Conservation (phyloP, 2,797 vertebrate genomes). For the Diglossa cyanea region DNA sequence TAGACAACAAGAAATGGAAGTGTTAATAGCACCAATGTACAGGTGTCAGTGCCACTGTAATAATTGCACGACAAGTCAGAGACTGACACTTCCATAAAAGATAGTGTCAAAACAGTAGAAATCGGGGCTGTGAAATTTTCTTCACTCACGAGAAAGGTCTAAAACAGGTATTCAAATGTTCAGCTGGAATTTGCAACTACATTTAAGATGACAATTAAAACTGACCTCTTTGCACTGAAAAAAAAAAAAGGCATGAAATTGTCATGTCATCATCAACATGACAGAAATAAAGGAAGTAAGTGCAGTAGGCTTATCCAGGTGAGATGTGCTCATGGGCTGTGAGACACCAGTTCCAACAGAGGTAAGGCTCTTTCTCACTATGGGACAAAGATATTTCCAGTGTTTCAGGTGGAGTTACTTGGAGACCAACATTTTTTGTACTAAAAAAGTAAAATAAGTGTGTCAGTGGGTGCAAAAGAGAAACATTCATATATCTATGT, state of each 20-base stretch:
- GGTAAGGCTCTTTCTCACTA: not conserved
- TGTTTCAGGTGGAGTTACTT: not conserved
- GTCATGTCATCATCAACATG: not conserved
- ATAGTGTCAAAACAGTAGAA: slow-evolving; percentile 45
- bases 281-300: not conserved
- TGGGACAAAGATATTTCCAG: not conserved
- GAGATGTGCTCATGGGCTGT: not conserved
- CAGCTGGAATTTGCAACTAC: not conserved
- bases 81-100: slow-evolving; percentile 33
- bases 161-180: not conserved
- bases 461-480: not conserved
- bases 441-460: not conserved
- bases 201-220: slow-evolving; percentile 12
- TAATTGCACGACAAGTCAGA: slow-evolving; percentile 33
- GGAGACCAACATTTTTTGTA: not conserved
- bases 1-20: slow-evolving; percentile 24
- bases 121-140: slow-evolving; percentile 12
- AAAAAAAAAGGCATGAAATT: not conserved
- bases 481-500: not conserved
- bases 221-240: not conserved
- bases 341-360: not conserved
- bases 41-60: slow-evolving; percentile 47
- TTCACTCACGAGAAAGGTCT: not conserved
- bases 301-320: not conserved
- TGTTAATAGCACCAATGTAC: slow-evolving; percentile 46